phyloP scores from a whole-genome alignment of 1,140 invertebrate species.

The Pararge aegeria region DNA sequence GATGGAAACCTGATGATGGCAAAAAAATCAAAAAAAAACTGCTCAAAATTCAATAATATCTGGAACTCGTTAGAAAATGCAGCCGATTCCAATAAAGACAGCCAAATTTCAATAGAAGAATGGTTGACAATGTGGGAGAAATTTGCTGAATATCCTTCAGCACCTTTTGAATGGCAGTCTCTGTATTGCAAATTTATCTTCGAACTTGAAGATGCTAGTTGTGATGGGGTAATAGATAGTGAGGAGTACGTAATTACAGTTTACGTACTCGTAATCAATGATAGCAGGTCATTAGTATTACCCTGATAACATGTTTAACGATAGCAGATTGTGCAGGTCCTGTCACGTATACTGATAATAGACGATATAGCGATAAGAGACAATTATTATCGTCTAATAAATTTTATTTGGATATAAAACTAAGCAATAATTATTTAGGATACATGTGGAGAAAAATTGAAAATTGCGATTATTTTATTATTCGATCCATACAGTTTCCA shows the following conservation, averaged over 20 bases:
- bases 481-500: too few species aligned
- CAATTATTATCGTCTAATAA: too few species aligned
- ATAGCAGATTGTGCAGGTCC: constrained; percentile 6
- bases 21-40: constrained; percentile 84
- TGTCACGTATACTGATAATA: constrained; percentile 22
- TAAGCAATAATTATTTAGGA: too few species aligned
- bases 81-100: constrained; percentile 88
- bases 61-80: constrained; percentile 88
- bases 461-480: too few species aligned
- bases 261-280: background rate
- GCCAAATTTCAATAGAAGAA: constrained; percentile 87
- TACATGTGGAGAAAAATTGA: too few species aligned
- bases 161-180: constrained; percentile 88
- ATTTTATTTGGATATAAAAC: too few species aligned
- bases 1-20: constrained; percentile 83
- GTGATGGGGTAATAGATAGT: constrained; percentile 88
- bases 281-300: constrained; percentile 10
- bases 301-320: background rate
- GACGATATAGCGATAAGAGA: constrained; percentile 13
- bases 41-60: constrained; percentile 85
- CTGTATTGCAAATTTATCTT: constrained; percentile 91
- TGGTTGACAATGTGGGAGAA: constrained; percentile 91
- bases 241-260: constrained; percentile 80
- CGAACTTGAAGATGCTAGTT: constrained; percentile 88
- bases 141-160: constrained; percentile 84